Percentiles rank a stretch among this genome's conserved stretches.
Evolutionary conservation across 2,888 invertebrate genomes (phyloP).

Genomic region (Strigamia crassipes): DNA sequence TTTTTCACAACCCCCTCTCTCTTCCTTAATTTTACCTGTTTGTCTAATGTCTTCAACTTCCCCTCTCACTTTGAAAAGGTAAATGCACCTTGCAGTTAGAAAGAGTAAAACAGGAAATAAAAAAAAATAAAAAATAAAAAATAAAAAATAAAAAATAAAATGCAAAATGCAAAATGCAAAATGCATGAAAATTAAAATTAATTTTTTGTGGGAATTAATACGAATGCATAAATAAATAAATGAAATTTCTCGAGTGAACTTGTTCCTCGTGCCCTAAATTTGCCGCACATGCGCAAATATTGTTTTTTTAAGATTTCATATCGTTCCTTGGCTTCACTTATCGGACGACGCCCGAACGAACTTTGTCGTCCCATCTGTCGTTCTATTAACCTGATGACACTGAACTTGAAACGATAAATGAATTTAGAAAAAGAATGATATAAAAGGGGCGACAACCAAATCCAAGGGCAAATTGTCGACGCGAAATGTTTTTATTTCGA

Average conservation of each 20-base stretch:
- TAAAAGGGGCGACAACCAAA: background rate
- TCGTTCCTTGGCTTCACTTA: slow-evolving; percentile 40
- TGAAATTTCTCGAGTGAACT: background rate
- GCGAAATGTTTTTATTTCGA: background rate
- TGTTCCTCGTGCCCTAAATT: slow-evolving; percentile 36
- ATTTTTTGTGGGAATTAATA: background rate
- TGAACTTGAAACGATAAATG: slow-evolving; percentile 35
- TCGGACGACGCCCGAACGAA: slow-evolving; percentile 25
- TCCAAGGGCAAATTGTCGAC: background rate
- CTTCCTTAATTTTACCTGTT: slow-evolving; percentile 24
- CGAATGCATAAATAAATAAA: background rate
- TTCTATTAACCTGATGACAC: slow-evolving; percentile 40
- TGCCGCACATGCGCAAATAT: background rate
- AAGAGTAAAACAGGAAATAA: background rate
- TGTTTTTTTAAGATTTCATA: slow-evolving; percentile 18
- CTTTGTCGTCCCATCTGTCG: slow-evolving; percentile 34
- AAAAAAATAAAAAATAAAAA: too few relatives aligned
- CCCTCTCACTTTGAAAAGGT: slow-evolving; percentile 13
- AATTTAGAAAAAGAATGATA: background rate
- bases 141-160: too few relatives aligned
- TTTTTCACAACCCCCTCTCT: background rate
- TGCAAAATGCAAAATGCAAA: too few relatives aligned
- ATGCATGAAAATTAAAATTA: too few relatives aligned
- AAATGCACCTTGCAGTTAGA: background rate
- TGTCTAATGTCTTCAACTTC: background rate